Conservation (phyloP, 2,888 invertebrate genomes). For the Panzeria rudis region DNA sequence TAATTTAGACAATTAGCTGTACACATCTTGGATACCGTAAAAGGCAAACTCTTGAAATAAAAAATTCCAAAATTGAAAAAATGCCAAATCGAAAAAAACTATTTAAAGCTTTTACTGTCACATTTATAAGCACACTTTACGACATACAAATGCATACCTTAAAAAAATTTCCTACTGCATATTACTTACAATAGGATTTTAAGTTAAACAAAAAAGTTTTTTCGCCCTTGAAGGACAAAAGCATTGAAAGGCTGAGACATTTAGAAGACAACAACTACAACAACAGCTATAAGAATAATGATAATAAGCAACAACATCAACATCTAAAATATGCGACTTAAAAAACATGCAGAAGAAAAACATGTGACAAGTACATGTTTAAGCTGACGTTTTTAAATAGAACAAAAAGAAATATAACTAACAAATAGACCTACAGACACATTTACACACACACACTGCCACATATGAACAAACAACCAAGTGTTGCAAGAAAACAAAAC, state of each 20-base stretch:
- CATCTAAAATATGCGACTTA: conserved; percentile 12
- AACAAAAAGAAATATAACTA: conserved; percentile 31
- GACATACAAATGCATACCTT: not conserved
- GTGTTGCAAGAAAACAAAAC: conserved; percentile 11
- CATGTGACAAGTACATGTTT: conserved; percentile 70
- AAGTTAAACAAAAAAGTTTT: not conserved
- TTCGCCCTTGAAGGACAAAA: conserved; percentile 46
- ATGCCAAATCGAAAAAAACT: too few relatives aligned
- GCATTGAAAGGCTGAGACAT: conserved; percentile 37
- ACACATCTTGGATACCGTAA: too few relatives aligned
- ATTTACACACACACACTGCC: not conserved
- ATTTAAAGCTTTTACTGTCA: not conserved
- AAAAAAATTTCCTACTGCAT: not conserved
- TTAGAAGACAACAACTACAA: conserved; percentile 34
- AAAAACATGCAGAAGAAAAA: conserved; percentile 18
- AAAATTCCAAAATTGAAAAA: too few relatives aligned
- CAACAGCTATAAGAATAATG: conserved; percentile 9
- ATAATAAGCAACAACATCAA: conserved; percentile 40
- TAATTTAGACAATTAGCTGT: too few relatives aligned
- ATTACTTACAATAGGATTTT: conserved; percentile 37
- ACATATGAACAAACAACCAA: not conserved
- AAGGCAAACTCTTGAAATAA: too few relatives aligned
- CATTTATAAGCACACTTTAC: not conserved
- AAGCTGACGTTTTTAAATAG: conserved; percentile 64
- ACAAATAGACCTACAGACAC: conserved; percentile 1